These are phyloP conservation scores for Polydesmus complanatus DNA, from an alignment of 2,888 invertebrate species.

Conservation along the genomic window DNA sequence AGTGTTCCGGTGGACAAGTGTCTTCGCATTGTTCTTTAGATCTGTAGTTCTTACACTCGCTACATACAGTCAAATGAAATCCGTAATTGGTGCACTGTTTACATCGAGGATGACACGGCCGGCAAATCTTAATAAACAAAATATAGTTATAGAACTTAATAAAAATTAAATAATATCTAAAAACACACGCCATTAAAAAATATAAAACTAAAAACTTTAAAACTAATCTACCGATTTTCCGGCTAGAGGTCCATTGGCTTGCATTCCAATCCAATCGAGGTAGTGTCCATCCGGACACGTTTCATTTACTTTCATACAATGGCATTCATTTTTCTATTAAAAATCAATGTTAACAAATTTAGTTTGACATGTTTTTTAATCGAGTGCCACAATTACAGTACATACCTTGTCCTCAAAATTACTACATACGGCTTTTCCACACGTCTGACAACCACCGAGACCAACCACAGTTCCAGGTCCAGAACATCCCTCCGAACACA, in stretches of 20 bases:
- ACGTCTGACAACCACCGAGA: constrained; percentile 71
- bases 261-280: constrained; percentile 59
- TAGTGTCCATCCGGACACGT: constrained; percentile 63
- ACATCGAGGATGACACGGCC: constrained; percentile 80
- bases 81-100: constrained; percentile 77
- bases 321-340: neutral
- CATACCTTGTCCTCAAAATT: no score
- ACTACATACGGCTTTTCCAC: constrained; percentile 61
- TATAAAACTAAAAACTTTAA: no score
- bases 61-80: constrained; percentile 62
- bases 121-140: constrained; percentile 46
- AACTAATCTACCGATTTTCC: constrained; percentile 52
- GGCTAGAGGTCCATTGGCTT: constrained; percentile 49
- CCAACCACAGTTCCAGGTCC: constrained; percentile 76
- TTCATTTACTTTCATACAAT: constrained; percentile 64
- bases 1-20: constrained; percentile 72
- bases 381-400: no score
- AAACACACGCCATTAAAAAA: no score
- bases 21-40: constrained; percentile 77
- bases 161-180: no score
- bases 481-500: constrained; percentile 68
- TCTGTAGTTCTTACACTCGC: constrained; percentile 71
- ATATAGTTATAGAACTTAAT: no score
- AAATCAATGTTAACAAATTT: no score
- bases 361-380: no score